A percentile compares a stretch with the other conserved stretches of the same genome.
Evolutionary conservation across 2,113 vertebrate genomes (phyloP).

Genomic region (Aspidoscelis tigris): DNA sequence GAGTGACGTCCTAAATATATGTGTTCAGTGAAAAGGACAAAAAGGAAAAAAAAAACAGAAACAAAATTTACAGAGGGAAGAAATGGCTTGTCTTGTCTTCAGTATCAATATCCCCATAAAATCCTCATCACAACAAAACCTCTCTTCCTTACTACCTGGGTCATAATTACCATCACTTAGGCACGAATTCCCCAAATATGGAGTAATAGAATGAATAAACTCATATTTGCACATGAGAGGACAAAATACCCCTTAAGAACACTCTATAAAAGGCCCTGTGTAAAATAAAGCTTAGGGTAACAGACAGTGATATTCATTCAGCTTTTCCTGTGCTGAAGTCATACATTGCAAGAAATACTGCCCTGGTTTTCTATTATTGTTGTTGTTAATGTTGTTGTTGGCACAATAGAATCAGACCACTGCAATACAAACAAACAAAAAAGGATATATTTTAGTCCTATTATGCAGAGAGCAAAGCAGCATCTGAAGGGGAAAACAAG

Average conservation of each 20-base stretch:
- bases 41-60: slow-evolving; percentile 64
- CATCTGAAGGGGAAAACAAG: slow-evolving; percentile 32
- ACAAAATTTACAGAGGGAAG: slow-evolving; percentile 74
- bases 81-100: slow-evolving; percentile 76
- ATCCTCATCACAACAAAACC: slow-evolving; percentile 75
- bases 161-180: slow-evolving; percentile 78
- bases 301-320: slow-evolving; percentile 57
- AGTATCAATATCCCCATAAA: slow-evolving; percentile 81
- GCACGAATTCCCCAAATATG: slow-evolving; percentile 71
- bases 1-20: slow-evolving; percentile 79
- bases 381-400: slow-evolving; percentile 61
- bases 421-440: slow-evolving; percentile 4
- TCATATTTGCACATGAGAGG: slow-evolving; percentile 63
- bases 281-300: slow-evolving; percentile 75
- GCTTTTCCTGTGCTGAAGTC: slow-evolving; percentile 61
- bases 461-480: slow-evolving; percentile 51
- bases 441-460: slow-evolving; percentile 41
- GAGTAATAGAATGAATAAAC: slow-evolving; percentile 68
- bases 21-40: slow-evolving; percentile 74
- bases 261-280: slow-evolving; percentile 61
- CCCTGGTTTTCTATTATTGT: background rate
- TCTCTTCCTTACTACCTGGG: slow-evolving; percentile 73
- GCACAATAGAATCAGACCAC: slow-evolving; percentile 57
- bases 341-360: slow-evolving; percentile 56
- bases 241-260: slow-evolving; percentile 69